Conservation (phyloP, 2,888 invertebrate genomes). For the Clostera curtula region DNA sequence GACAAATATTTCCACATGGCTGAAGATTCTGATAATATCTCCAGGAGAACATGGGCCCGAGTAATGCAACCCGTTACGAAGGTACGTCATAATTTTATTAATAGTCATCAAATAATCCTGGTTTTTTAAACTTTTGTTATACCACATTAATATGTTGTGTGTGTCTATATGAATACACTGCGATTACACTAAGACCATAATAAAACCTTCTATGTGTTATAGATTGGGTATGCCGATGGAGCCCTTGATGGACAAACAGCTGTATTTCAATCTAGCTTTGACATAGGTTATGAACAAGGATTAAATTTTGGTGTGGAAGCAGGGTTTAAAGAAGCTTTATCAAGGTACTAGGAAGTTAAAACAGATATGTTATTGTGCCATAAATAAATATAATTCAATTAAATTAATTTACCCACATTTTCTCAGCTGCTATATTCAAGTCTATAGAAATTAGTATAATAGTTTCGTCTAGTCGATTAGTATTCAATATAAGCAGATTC, state of each 20-base stretch:
- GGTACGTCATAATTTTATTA: too few species aligned
- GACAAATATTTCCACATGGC: slow-evolving; percentile 22
- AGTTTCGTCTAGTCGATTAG: too few species aligned
- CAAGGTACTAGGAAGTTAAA: slow-evolving; percentile 15
- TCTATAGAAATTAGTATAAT: too few species aligned
- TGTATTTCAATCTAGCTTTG: slow-evolving; percentile 81
- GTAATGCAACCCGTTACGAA: slow-evolving; percentile 40
- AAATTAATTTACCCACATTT: too few species aligned
- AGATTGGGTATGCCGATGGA: slow-evolving; percentile 83
- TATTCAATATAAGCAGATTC: too few species aligned
- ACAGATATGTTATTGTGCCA: neutral
- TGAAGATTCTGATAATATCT: slow-evolving; percentile 36
- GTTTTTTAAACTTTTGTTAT: too few species aligned
- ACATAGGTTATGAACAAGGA: slow-evolving; percentile 80
- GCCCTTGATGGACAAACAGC: slow-evolving; percentile 77
- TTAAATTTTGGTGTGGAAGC: slow-evolving; percentile 75
- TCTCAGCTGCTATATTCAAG: too few species aligned
- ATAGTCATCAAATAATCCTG: too few species aligned
- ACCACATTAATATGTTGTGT: too few species aligned
- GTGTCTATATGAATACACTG: too few species aligned
- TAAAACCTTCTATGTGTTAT: too few species aligned
- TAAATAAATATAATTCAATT: slow-evolving; percentile 7
- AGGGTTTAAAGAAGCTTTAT: slow-evolving; percentile 46
- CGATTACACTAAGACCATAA: too few species aligned
- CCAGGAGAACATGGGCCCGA: slow-evolving; percentile 41